phyloP scores from a whole-genome alignment of 2,888 invertebrate genomes.

The Noctua fimbriata region DNA sequence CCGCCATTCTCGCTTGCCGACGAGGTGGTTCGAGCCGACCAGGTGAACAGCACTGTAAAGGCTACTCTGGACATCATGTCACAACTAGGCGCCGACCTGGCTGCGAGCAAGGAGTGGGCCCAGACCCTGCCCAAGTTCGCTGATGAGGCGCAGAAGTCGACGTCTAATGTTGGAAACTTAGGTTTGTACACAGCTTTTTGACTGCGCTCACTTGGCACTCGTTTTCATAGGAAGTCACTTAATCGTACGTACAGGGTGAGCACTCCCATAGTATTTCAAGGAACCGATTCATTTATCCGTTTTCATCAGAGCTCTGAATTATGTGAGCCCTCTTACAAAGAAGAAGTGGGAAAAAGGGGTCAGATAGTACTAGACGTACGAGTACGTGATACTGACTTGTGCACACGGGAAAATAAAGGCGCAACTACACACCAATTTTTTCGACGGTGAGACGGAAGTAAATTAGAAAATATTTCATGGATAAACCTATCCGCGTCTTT shows the following conservation, averaged over 20 bases:
- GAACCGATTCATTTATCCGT: background rate
- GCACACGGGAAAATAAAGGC: background rate
- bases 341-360: background rate
- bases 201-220: background rate
- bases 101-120: slow-evolving; percentile 88
- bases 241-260: background rate
- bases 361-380: too few species aligned
- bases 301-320: background rate
- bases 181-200: slow-evolving; percentile 76
- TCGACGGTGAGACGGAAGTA: too few species aligned
- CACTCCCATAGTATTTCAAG: background rate
- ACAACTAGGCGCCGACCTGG: slow-evolving; percentile 84
- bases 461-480: too few species aligned
- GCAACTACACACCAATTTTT: background rate
- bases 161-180: slow-evolving; percentile 92
- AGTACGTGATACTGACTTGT: too few species aligned
- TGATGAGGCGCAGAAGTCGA: slow-evolving; percentile 93
- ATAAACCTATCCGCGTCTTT: background rate
- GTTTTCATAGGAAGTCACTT: background rate
- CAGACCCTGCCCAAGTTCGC: slow-evolving; percentile 92
- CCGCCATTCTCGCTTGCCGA: slow-evolving; percentile 74
- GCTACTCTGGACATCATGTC: slow-evolving; percentile 80
- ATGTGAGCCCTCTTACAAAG: background rate
- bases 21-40: slow-evolving; percentile 79
- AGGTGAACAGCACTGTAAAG: slow-evolving; percentile 77